Evolutionary conservation across 1,140 invertebrate genomes (phyloP), one percentile per base, ranked within the genome.

Genomic region (Drosophila tsacasi): DNA sequence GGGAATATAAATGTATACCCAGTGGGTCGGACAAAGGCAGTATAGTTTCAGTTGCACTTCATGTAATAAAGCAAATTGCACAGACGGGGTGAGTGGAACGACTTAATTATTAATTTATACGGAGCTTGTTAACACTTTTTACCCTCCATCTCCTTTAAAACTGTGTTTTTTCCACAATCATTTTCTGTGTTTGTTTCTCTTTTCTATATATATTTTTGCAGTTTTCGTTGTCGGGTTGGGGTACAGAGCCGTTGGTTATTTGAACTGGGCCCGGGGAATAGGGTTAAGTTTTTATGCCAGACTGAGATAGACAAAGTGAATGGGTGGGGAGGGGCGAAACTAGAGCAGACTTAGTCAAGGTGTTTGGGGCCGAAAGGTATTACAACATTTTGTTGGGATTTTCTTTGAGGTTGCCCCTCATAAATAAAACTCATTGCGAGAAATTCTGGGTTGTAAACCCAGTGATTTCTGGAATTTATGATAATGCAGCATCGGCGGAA

Each of bases 41-140:
- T 15, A 30, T 19, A 42, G 47, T 65, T 69, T 40, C 46, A 52
- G 60, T 61, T 63, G 50, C 76, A 75, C 65, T 76, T 71, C 46
- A 75, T 76, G 65, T 46, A 60, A 79, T 75, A 66, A 50, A 76
- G 55, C 55, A 66, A 71, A 79, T 69, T 61, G 59, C 74, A 57
- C 30, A 57, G 55, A 59, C 39, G 30, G 32, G 46, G n/a, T 35
- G 44, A 49, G 50, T 15, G n/a, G 30, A 35, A 50, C 39, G 39
- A 47, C 67, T 66, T 79, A 66, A 80, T 80, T 54, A 83, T 83
- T 83, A 79, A 83, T 83, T 79, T 64, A 83, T 63, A 46, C 55
- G 42, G 55, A 47, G 76, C 62, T 79, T 83, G 81, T 83, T 83
- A 83, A 83, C 71, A 76, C 62, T 63, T 74, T 47, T 79, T 63